Percentiles rank a stretch among this genome's conserved stretches.
Evolutionary conservation across 2,888 invertebrate genomes (phyloP).

Genomic region (Latrodectus hesperus): DNA sequence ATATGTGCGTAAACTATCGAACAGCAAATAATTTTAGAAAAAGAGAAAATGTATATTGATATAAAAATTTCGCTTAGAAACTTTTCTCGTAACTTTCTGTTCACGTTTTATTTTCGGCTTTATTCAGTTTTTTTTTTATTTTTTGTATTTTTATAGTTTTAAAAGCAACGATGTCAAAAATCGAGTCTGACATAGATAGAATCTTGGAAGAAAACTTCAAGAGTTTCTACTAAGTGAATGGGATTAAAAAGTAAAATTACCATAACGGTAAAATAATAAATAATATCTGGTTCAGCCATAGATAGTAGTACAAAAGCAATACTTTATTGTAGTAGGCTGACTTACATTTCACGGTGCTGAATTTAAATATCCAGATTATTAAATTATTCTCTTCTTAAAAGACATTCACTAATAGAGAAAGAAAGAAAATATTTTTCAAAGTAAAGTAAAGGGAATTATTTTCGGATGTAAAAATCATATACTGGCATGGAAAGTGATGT

Average conservation of each 20-base stretch:
- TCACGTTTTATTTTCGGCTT: conserved; percentile 11
- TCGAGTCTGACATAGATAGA: conserved; percentile 37
- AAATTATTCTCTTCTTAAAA: too few species aligned
- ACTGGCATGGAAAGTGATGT: too few species aligned
- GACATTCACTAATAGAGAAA: too few species aligned
- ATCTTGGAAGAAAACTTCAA: conserved; percentile 24
- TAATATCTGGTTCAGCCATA: too few species aligned
- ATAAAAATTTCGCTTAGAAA: neutral
- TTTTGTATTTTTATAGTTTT: conserved; percentile 36
- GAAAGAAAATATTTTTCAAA: too few species aligned
- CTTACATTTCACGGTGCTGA: too few species aligned
- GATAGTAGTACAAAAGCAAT: too few species aligned
- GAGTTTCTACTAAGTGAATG: conserved; percentile 25
- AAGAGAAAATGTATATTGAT: conserved; percentile 29
- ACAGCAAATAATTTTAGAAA: conserved; percentile 40
- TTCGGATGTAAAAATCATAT: too few species aligned
- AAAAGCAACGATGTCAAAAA: conserved; percentile 40
- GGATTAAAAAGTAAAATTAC: conserved; percentile 41
- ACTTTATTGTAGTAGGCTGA: too few species aligned
- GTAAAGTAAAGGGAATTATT: too few species aligned
- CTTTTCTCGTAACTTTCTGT: conserved; percentile 17
- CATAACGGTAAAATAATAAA: neutral
- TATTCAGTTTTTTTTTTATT: conserved; percentile 22
- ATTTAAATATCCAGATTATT: too few species aligned
- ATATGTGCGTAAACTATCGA: conserved; percentile 15